Evolutionary conservation across 1,140 invertebrate genomes (phyloP).

Genomic region (Lucilia cuprina): DNA sequence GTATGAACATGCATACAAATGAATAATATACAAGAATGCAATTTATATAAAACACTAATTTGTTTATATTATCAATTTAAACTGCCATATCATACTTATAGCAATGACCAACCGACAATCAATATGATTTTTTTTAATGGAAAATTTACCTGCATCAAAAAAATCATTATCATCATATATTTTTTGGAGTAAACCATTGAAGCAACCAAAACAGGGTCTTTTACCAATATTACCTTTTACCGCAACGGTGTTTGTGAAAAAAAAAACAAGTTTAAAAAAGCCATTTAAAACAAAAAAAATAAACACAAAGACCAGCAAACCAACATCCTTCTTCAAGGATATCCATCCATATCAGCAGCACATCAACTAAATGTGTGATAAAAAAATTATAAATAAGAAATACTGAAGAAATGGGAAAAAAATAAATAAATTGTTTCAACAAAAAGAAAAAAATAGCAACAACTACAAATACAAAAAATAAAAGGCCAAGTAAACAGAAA

Average conservation of each 20-base stretch:
- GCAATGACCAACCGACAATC: not conserved
- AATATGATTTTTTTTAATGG: not conserved
- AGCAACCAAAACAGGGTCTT: not conserved
- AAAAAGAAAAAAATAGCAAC: not conserved
- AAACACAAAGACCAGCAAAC: not conserved
- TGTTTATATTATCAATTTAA: slow-evolving; percentile 61
- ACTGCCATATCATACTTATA: not conserved
- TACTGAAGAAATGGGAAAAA: slow-evolving; percentile 46
- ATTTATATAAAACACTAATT: slow-evolving; percentile 60
- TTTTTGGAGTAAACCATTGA: not conserved
- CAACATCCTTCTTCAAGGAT: not conserved
- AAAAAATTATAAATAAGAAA: not conserved
- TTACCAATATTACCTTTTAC: slow-evolving; percentile 40
- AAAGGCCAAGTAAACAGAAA: slow-evolving; percentile 35
- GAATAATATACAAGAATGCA: not conserved
- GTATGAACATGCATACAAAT: not conserved
- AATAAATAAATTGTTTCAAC: slow-evolving; percentile 35
- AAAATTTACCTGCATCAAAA: not conserved
- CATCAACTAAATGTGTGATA: not conserved
- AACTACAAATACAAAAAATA: not conserved
- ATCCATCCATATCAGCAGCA: not conserved
- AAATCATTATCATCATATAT: not conserved
- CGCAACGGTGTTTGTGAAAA: slow-evolving; percentile 48
- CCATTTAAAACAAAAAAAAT: not conserved
- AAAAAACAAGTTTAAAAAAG: not conserved